Evolutionary conservation across 2,113 vertebrate species (phyloP).

Genomic region (Arothron firmamentum): DNA sequence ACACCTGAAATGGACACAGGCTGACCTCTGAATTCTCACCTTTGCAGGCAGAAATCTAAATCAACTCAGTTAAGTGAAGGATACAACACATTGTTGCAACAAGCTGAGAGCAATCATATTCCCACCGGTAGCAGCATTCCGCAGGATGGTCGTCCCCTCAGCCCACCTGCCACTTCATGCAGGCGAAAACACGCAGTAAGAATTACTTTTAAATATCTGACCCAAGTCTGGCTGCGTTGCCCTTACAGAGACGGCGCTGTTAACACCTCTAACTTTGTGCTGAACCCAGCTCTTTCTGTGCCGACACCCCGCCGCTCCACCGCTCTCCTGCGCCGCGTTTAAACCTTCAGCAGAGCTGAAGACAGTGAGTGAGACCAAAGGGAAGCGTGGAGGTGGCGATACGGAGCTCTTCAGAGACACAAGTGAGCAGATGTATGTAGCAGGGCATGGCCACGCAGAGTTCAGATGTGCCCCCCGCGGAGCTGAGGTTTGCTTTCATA

Average conservation of each 20-base stretch:
- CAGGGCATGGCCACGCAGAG: conserved; percentile 20
- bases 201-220: conserved; percentile 17
- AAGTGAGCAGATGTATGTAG: conserved; percentile 29
- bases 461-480: conserved; percentile 30
- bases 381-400: conserved; percentile 15
- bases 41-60: too few species aligned
- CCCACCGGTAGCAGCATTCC: conserved; percentile 13
- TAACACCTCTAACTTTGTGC: conserved; percentile 28
- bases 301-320: neutral
- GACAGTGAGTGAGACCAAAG: conserved; percentile 29
- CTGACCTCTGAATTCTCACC: too few species aligned
- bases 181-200: conserved; percentile 4
- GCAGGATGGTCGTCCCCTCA: neutral
- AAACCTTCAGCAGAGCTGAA: conserved; percentile 39
- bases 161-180: neutral
- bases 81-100: neutral
- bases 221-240: conserved; percentile 8
- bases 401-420: conserved; percentile 21
- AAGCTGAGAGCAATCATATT: conserved; percentile 7
- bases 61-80: too few species aligned
- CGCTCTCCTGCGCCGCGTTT: conserved; percentile 14
- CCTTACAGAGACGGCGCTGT: conserved; percentile 33
- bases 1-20: too few species aligned
- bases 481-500: conserved; percentile 19
- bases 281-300: conserved; percentile 40